These are phyloP conservation scores for Mus spretus DNA, from an alignment of 2,797 vertebrate species.

Conservation along the genomic window DNA sequence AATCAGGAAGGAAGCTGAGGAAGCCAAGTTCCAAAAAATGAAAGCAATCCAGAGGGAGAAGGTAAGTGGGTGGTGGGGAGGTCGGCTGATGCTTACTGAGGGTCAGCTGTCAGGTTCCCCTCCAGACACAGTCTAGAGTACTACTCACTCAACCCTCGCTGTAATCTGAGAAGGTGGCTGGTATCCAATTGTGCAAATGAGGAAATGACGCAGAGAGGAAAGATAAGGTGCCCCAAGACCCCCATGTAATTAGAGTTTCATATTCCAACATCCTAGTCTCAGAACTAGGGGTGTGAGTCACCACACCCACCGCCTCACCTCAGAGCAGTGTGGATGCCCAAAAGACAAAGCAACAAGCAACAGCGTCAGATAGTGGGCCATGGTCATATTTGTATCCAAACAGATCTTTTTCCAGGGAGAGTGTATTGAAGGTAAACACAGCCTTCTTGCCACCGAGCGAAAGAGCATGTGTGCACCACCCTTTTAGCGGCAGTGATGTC, in stretches of 20 bases:
- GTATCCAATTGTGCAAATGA: conserved; percentile 1
- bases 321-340: not conserved
- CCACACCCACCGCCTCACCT: not conserved
- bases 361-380: accelerated
- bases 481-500: not conserved
- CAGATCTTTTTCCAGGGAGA: not conserved
- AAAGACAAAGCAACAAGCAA: not conserved
- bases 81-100: not conserved
- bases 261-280: not conserved
- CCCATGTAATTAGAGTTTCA: not conserved
- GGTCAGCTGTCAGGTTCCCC: not conserved
- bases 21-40: conserved; percentile 89
- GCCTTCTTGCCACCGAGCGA: not conserved
- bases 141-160: not conserved
- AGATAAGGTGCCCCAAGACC: not conserved
- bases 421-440: not conserved
- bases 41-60: conserved; percentile 92
- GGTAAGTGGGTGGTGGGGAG: conserved; percentile 86
- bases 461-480: not conserved
- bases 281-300: not conserved
- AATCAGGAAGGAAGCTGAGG: conserved; percentile 90
- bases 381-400: not conserved
- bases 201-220: not conserved
- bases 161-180: not conserved
- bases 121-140: not conserved